phyloP scores from a whole-genome alignment of 2,113 vertebrate species.

The Choloepus hoffmanni region DNA sequence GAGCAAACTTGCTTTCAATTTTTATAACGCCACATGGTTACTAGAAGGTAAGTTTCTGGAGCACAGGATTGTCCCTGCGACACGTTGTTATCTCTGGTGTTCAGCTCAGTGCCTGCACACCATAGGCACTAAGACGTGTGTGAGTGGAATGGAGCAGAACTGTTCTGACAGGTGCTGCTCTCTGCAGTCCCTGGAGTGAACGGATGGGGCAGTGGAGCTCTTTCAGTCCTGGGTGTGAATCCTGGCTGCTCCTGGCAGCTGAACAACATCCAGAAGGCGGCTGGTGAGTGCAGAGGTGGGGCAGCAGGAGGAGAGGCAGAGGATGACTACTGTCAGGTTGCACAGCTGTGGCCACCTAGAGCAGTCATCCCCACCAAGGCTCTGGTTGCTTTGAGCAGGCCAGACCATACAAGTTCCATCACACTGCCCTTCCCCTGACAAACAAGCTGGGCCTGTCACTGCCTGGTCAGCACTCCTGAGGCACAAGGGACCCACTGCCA shows the following conservation, averaged over 20 bases:
- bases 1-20: background rate
- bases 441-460: background rate
- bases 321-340: background rate
- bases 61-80: rapidly evolving
- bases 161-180: background rate
- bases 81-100: background rate
- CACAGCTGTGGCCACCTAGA: background rate
- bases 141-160: background rate
- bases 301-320: rapidly evolving
- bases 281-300: background rate
- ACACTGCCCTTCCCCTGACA: background rate
- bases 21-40: background rate
- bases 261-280: background rate
- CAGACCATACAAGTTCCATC: rapidly evolving
- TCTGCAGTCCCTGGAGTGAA: background rate
- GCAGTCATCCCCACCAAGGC: rapidly evolving
- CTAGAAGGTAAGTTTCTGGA: background rate
- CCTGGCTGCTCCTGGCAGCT: background rate
- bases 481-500: rapidly evolving
- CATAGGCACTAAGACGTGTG: rapidly evolving
- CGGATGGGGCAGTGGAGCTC: background rate
- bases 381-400: background rate
- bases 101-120: rapidly evolving
- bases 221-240: background rate
- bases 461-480: background rate